phyloP scores from a whole-genome alignment of 2,113 vertebrate genomes.

The Otolemur garnettii region DNA sequence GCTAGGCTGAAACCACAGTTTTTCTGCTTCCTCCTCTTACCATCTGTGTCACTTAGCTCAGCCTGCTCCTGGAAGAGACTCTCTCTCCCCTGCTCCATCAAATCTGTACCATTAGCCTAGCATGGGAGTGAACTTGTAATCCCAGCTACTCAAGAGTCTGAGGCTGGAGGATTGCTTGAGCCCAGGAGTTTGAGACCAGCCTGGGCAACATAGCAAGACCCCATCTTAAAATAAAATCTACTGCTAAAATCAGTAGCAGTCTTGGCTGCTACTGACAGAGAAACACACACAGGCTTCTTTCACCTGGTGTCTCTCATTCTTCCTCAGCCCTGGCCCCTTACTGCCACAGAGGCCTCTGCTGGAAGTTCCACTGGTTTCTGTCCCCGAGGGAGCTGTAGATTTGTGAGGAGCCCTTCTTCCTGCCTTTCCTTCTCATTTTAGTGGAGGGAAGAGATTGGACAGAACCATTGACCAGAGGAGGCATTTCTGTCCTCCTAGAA shows the following conservation, averaged over 20 bases:
- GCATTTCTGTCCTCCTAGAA: background rate
- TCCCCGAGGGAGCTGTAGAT: background rate
- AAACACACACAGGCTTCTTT: fast-evolving
- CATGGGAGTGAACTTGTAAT: too few species aligned
- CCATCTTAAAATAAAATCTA: background rate
- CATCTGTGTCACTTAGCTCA: fast-evolving
- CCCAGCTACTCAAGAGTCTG: too few species aligned
- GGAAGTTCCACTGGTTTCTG: background rate
- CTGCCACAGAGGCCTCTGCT: background rate
- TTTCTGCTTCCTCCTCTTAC: background rate
- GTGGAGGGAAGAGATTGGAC: background rate
- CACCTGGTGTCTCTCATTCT: background rate
- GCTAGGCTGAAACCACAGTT: background rate
- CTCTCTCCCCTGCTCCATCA: too few species aligned
- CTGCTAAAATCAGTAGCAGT: too few species aligned
- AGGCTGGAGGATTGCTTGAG: too few species aligned
- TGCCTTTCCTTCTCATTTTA: background rate
- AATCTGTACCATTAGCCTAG: background rate
- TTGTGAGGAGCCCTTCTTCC: background rate
- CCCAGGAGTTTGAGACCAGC: too few species aligned
- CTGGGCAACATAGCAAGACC: too few species aligned
- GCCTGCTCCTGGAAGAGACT: background rate
- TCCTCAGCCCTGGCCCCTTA: fast-evolving
- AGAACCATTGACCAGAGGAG: background rate
- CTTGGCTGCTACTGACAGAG: background rate